Evolutionary conservation across 2,888 invertebrate genomes (phyloP), one percentile per base, ranked within the genome.

Genomic region (Antheraea assamensis): DNA sequence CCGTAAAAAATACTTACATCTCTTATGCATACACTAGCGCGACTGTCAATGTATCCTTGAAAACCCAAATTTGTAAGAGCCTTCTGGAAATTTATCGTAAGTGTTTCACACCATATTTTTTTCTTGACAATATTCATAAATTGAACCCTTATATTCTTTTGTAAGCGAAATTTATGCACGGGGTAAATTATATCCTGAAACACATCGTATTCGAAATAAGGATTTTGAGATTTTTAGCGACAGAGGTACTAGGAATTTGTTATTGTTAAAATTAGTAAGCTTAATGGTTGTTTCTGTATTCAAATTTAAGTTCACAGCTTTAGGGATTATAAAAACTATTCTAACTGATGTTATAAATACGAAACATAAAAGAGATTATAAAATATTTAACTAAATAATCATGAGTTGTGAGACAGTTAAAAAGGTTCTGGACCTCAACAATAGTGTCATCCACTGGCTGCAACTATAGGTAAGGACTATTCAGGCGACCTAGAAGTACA

Each of bases 101-200:
- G 82, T 0, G 91, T 82, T 47, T 90, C 90, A 76, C 94, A 94
- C 88, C 90, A 92, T 15, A 87, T 3, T 47, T 78, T 84, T 78
- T 84, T 89, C 80, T 90, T 91, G 27, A 87, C 91, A 8, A 92
- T 81, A 73, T 88, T 88, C 76, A 94, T 0, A 74, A 88, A 89
- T 77, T 93, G 93, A 1, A 84, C 88, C 4, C 93, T 82, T 42
- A 91, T 8, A 74, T 88, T 87, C 24, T 90, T 81, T 77, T 92
- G 92, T 42, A 94, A 81, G 1, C 91, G 83, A 77, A 90, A 94
- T 76, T 84, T 89, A 68, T 86, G 78, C 0, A 78, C 81, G 0
- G 89, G 87, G 75, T 81, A 92, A 74, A 93, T 87, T 75, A 75
- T 85, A 73, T 93, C 92, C 93, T 94, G 83, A n/a, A 68, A 68